Conservation (phyloP, 1,140 invertebrate species). For the Micrasema longulum region DNA sequence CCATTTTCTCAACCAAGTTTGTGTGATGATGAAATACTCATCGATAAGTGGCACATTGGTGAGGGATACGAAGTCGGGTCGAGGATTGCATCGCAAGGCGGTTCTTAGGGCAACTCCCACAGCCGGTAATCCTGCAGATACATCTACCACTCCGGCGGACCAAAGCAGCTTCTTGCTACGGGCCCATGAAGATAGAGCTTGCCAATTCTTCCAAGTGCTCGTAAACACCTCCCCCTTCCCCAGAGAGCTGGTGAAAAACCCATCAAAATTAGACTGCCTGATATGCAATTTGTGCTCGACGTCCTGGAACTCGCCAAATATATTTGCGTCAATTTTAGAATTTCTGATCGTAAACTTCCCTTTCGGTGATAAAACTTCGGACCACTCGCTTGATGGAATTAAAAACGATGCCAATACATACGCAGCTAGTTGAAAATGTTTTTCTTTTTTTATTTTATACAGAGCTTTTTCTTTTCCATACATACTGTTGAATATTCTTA, state of each 20-base stretch:
- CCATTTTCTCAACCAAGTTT: slow-evolving; percentile 46
- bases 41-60: slow-evolving; percentile 42
- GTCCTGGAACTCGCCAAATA: slow-evolving; percentile 46
- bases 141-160: slow-evolving; percentile 49
- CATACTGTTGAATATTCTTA: slow-evolving; percentile 39
- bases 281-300: slow-evolving; percentile 49
- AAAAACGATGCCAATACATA: slow-evolving; percentile 48
- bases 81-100: slow-evolving; percentile 30
- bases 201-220: slow-evolving; percentile 53
- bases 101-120: slow-evolving; percentile 46
- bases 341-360: slow-evolving; percentile 47
- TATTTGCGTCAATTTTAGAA: slow-evolving; percentile 40
- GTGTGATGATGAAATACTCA: slow-evolving; percentile 40
- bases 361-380: slow-evolving; percentile 42
- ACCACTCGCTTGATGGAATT: slow-evolving; percentile 44
- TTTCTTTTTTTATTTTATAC: slow-evolving; percentile 41
- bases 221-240: slow-evolving; percentile 48
- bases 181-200: slow-evolving; percentile 43
- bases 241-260: slow-evolving; percentile 48
- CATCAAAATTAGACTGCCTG: slow-evolving; percentile 47
- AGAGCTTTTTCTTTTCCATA: slow-evolving; percentile 45
- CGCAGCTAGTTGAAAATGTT: slow-evolving; percentile 34
- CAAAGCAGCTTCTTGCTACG: slow-evolving; percentile 41
- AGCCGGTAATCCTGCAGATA: slow-evolving; percentile 32
- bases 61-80: slow-evolving; percentile 44